Percentiles rank a stretch among this genome's conserved stretches.
Conservation (phyloP, 1,140 invertebrate genomes). For the Nebria ingens region DNA sequence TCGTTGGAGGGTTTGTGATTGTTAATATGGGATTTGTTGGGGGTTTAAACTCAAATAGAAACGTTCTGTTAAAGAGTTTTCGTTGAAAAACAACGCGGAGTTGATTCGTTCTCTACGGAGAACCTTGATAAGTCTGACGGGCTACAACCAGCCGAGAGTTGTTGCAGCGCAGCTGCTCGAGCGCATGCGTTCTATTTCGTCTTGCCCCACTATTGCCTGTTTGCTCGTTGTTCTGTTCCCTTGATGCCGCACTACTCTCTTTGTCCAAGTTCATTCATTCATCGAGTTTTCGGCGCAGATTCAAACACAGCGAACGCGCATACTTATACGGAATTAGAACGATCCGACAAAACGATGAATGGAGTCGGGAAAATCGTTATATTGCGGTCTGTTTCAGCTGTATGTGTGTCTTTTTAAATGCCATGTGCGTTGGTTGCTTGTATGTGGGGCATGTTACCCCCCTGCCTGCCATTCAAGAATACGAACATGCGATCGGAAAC, state of each 20-base stretch:
- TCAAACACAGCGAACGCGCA: conserved; percentile 19
- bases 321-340: conserved; percentile 43
- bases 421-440: conserved; percentile 18
- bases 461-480: conserved; percentile 13
- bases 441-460: conserved; percentile 25
- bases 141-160: neutral
- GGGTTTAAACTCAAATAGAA: too few relatives aligned
- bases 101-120: neutral
- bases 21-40: neutral
- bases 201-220: conserved; percentile 13
- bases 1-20: neutral
- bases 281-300: neutral
- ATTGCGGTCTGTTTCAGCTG: too few relatives aligned
- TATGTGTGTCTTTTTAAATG: too few relatives aligned
- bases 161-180: neutral
- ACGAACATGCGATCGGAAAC: neutral
- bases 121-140: conserved; percentile 8
- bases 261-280: conserved; percentile 28
- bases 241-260: conserved; percentile 50
- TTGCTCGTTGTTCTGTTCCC: conserved; percentile 11
- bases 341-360: conserved; percentile 27
- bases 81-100: too few relatives aligned
- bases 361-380: conserved; percentile 22
- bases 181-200: conserved; percentile 9
- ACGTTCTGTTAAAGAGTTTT: too few relatives aligned